A percentile compares a stretch with the other conserved stretches of the same genome.
These are phyloP conservation scores for Leucophenga montana DNA, from an alignment of 2,888 invertebrate species.

Conservation along the genomic window DNA sequence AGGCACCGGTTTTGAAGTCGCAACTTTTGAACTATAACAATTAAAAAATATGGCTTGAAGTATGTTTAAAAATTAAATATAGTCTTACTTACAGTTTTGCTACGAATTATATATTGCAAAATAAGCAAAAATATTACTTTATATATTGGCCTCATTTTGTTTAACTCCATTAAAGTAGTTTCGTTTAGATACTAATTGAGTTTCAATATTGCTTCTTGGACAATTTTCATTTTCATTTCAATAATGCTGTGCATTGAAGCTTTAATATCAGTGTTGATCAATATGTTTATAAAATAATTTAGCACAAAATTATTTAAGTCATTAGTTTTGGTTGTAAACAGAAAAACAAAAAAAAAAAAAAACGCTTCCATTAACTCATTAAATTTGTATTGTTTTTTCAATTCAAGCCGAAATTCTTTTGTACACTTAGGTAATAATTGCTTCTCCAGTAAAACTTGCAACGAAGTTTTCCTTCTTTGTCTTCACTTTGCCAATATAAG, in stretches of 20 bases:
- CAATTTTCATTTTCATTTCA: too few species aligned
- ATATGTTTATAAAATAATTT: too few species aligned
- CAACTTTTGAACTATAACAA: background rate
- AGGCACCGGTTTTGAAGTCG: background rate
- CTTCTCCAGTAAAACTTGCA: background rate
- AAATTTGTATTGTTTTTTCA: background rate
- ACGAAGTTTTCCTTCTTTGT: background rate
- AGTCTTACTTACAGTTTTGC: background rate
- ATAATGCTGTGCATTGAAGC: too few species aligned
- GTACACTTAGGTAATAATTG: background rate
- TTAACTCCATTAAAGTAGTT: too few species aligned
- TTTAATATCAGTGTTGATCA: too few species aligned
- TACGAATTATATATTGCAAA: background rate
- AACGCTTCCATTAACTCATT: background rate
- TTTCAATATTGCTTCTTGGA: too few species aligned
- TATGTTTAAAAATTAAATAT: background rate
- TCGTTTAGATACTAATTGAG: too few species aligned
- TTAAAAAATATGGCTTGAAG: background rate
- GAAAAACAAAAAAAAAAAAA: too few species aligned
- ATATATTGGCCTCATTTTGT: background rate
- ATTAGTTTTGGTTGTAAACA: too few species aligned
- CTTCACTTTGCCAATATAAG: conserved; percentile 9
- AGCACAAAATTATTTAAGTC: too few species aligned
- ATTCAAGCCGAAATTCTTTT: background rate
- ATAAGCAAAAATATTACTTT: background rate